Conservation (phyloP, 2,797 vertebrate species). For the Uromys caudimaculatus region DNA sequence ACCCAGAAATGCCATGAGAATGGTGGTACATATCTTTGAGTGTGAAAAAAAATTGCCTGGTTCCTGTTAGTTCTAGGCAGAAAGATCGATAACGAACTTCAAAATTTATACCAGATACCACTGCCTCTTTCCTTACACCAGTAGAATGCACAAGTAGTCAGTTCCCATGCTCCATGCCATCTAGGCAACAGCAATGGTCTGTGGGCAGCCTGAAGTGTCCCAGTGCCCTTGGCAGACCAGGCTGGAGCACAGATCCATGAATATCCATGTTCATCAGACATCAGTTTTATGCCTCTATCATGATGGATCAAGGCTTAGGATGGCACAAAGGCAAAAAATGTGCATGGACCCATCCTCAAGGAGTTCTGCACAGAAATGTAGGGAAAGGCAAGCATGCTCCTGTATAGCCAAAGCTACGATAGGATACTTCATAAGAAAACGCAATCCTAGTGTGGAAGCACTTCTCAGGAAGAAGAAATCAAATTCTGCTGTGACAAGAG, state of each 20-base stretch:
- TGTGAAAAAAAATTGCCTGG: not conserved
- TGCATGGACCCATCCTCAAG: not conserved
- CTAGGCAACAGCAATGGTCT: not conserved
- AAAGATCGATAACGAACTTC: not conserved
- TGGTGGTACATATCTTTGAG: too few relatives aligned
- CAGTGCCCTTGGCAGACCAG: not conserved
- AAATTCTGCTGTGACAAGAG: not conserved
- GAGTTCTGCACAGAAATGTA: not conserved
- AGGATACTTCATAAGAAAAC: not conserved
- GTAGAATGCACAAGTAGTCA: not conserved
- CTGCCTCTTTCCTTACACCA: not conserved
- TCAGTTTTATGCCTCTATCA: not conserved
- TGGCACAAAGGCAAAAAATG: not conserved
- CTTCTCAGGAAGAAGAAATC: slow-evolving; percentile 37
- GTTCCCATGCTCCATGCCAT: fast-evolving
- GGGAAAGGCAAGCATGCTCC: not conserved
- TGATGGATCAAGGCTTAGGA: not conserved
- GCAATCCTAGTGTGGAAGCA: not conserved
- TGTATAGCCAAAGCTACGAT: not conserved
- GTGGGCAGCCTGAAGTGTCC: not conserved
- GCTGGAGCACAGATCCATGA: not conserved
- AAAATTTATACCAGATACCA: not conserved
- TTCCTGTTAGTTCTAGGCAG: not conserved
- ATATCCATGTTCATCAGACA: not conserved
- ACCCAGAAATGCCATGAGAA: not conserved